These are phyloP conservation scores for Pseudorasbora parva DNA, from an alignment of 2,113 vertebrate genomes.

Conservation along the genomic window DNA sequence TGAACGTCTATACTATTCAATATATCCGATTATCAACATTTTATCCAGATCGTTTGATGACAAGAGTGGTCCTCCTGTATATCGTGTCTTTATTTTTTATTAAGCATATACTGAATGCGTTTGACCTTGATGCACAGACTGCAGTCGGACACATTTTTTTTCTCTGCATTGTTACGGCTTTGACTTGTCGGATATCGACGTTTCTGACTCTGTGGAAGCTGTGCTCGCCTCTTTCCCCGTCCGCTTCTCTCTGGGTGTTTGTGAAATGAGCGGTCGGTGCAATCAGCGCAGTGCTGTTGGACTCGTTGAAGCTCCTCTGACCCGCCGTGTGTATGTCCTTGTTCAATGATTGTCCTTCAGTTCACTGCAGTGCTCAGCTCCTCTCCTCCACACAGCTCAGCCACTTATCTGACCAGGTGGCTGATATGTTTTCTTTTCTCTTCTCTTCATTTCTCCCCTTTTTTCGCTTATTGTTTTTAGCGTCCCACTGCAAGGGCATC, in stretches of 20 bases:
- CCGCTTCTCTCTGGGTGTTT: slow-evolving; percentile 41
- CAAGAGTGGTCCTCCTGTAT: neutral
- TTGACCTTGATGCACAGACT: slow-evolving; percentile 29
- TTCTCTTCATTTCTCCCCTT: slow-evolving; percentile 22
- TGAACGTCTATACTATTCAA: neutral
- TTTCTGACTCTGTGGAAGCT: slow-evolving; percentile 16
- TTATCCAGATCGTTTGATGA: neutral
- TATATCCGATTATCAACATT: neutral
- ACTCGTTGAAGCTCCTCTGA: slow-evolving; percentile 41
- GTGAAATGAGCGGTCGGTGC: slow-evolving; percentile 44
- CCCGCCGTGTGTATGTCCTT: slow-evolving; percentile 51
- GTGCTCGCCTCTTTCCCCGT: slow-evolving; percentile 14
- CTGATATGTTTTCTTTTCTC: slow-evolving; percentile 42
- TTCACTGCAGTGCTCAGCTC: slow-evolving; percentile 39
- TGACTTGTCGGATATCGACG: slow-evolving; percentile 44
- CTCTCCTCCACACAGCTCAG: slow-evolving; percentile 18
- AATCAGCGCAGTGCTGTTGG: slow-evolving; percentile 42
- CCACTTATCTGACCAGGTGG: slow-evolving; percentile 47
- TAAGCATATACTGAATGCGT: neutral
- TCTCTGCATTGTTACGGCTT: neutral
- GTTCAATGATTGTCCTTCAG: slow-evolving; percentile 53
- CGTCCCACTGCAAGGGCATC: slow-evolving; percentile 1
- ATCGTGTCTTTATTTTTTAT: neutral
- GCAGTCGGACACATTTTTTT: neutral
- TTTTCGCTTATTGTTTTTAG: slow-evolving; percentile 12